Evolutionary conservation across 2,888 invertebrate genomes (phyloP).

Genomic region (Koerneria pararmatus): DNA sequence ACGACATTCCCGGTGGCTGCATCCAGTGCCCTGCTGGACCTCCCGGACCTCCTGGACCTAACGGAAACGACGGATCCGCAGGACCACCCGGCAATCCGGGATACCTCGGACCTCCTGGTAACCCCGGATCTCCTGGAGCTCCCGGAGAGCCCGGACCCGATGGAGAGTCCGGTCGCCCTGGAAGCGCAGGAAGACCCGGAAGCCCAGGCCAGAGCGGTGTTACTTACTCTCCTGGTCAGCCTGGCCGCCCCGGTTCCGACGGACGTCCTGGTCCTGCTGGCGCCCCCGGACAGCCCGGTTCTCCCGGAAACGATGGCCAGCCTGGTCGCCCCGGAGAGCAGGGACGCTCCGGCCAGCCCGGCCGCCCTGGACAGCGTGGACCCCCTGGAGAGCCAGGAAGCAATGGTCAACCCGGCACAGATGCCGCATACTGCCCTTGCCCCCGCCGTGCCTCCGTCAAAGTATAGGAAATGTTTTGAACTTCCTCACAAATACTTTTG

Average conservation of each 20-base stretch:
- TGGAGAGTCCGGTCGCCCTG: conserved; percentile 16
- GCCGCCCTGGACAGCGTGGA: conserved; percentile 19
- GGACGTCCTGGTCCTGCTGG: conserved; percentile 41
- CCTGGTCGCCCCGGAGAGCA: conserved; percentile 33
- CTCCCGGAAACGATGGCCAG: conserved; percentile 29
- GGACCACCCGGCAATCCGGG: conserved; percentile 23
- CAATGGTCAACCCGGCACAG: conserved; percentile 35
- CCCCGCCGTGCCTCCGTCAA: too few relatives aligned
- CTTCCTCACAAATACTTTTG: too few relatives aligned
- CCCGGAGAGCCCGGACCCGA: conserved; percentile 31
- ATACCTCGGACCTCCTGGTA: conserved; percentile 32
- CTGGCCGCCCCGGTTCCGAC: conserved; percentile 35
- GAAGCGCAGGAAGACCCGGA: conserved; percentile 18
- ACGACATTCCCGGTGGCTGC: conserved; percentile 40
- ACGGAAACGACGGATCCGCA: conserved; percentile 22
- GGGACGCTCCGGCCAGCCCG: conserved; percentile 35
- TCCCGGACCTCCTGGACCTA: conserved; percentile 35
- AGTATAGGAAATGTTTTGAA: too few relatives aligned
- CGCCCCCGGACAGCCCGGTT: conserved; percentile 33
- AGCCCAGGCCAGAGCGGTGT: conserved; percentile 35
- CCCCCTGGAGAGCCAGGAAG: conserved; percentile 31
- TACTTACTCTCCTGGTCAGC: conserved; percentile 24
- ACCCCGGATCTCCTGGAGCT: conserved; percentile 35
- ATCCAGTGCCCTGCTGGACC: conserved; percentile 37
- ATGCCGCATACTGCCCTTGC: conserved; percentile 39